Evolutionary conservation across 2,797 vertebrate genomes (phyloP), one percentile per base, ranked within the genome.

Genomic region (Geotrypetes seraphini): DNA sequence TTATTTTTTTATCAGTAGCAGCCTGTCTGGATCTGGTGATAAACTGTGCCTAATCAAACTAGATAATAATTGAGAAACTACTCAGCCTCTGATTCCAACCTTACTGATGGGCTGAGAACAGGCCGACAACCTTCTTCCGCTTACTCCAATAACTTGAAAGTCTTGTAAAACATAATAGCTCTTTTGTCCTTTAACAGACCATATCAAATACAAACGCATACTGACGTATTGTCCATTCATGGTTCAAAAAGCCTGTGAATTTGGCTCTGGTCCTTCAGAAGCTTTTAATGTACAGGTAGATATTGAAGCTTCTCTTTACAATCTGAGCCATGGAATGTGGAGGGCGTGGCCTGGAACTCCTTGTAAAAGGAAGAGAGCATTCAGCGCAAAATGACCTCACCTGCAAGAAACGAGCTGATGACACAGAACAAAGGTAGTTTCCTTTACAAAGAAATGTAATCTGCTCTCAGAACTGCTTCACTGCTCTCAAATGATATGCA

Each of bases 361-460:
- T 15, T 39, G 43, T 44, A 35, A 46, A 53, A 35, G 10, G 36
- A 28, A 29, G 22, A 41, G 24, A 36, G 56, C 12, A 32, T 30
- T 28, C 5, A 18, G 6, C 28, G 24, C 10, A 34, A 18, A 28
- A 45, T 58, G 60, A 59, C 22, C 37, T 71, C 50, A 64, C 43
- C 50, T 61, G 20, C 12, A 13, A 48, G 40, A 42, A 60, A 67
- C 19, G 47, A 53, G 11, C 6, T 26, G 13, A 41, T 19, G 39
- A 43, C 50, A 54, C 0, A 21, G 59, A 66, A 71, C 38, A 64
- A 63, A 55, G 57, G 18, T 49, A 47, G 19, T 45, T 65, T 58
- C 47, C 64, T 56, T 60, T 43, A 7, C 12, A 38, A 39, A 45
- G 32, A 42, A 60, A 55, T 21, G 17, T 27, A 47, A 43, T 55